Conservation (phyloP, 1,140 invertebrate genomes). For the Philotrypesis tridentata region DNA sequence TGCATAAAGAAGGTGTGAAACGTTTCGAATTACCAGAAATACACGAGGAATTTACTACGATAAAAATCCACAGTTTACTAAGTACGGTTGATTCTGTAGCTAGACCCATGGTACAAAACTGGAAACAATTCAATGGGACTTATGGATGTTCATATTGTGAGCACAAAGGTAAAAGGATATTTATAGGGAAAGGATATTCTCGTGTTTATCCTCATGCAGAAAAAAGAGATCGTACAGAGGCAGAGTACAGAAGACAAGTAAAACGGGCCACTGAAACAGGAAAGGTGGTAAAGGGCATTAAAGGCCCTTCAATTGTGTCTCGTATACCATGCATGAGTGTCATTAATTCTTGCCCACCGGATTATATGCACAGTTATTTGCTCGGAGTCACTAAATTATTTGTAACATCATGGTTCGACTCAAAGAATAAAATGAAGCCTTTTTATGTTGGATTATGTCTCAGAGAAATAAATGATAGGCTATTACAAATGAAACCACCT, state of each 20-base stretch:
- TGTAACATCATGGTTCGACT: not conserved
- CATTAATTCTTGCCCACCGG: slow-evolving; percentile 9
- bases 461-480: not conserved
- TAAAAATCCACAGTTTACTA: slow-evolving; percentile 5
- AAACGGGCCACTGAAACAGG: too few species aligned
- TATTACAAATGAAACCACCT: not conserved
- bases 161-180: not conserved
- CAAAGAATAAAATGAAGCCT: not conserved
- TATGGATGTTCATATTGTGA: too few species aligned
- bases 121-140: too few species aligned
- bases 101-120: too few species aligned
- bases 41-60: not conserved
- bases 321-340: not conserved
- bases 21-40: too few species aligned
- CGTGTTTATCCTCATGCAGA: not conserved
- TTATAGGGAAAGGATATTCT: not conserved
- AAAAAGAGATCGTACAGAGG: not conserved
- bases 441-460: not conserved
- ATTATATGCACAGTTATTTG: slow-evolving; percentile 4
- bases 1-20: too few species aligned
- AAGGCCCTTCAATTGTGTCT: not conserved
- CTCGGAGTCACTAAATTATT: slow-evolving; percentile 8
- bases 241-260: not conserved
- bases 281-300: slow-evolving; percentile 2
- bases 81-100: too few species aligned